Base-by-base conservation (phyloP, 2,888 invertebrate genomes). In the Sarcophaga caerulescens region DNA sequence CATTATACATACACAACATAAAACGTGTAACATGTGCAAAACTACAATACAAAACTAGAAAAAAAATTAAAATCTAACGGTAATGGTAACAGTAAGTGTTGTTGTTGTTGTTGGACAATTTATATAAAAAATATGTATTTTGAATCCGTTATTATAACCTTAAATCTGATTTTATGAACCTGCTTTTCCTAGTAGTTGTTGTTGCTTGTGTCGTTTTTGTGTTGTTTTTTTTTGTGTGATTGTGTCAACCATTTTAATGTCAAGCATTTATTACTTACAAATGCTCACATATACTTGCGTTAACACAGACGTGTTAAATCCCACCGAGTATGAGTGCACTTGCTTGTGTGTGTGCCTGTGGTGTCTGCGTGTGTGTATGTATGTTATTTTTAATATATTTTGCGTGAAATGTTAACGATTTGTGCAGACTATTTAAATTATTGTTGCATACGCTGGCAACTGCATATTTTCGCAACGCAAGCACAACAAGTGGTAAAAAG, bases 101-200 rank as follows among this genome's bases (percentile, higher is more conserved):
- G 44, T 74, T 73, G 45, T 59, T 63, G 10, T 69, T 70, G 69
- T 35, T 45, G 17, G 35, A 5, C 19, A 66, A 60, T 65, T 59
- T 79, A 57, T 63, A 63, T 23, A 23, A 4, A 52, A 63, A 23
- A 63, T 63, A 14, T 10, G n/a, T 60, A 17, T 77, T 63, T 63
- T 63, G 60, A 60, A 45, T 10, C 57, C 25, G 52, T 70, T 69
- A 78, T 83, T 74, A 74, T 74, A 78, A 57, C 21, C 45, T 25
- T 78, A 69, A 78, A 78, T 78, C 57, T 78, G 74, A 78, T 83
- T 60, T 78, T 74, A 83, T 83, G 82, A 73, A 73, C 66, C 71
- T 52, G 60, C 35, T 35, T 35, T 8, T 8, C 35, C 1, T 35
- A 2, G 35, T 35, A 1, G 35, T 35, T 10, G 35, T 35, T 35